Evolutionary conservation across 2,888 invertebrate species (phyloP).

Genomic region (Malthinus flaveolus): DNA sequence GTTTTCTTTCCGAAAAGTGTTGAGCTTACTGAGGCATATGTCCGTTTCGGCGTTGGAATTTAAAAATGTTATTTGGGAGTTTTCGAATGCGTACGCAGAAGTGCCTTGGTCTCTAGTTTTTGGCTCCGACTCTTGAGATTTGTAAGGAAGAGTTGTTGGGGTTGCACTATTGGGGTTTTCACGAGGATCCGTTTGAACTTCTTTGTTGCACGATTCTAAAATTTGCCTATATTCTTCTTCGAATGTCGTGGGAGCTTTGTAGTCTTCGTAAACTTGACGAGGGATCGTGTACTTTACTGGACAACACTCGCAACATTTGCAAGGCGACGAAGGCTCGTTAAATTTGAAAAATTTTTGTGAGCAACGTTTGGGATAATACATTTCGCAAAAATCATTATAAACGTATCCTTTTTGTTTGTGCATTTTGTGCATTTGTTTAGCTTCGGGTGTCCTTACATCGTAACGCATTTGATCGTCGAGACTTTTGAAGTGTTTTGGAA

Average conservation of each 20-base stretch:
- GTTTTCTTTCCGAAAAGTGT: conserved; percentile 59
- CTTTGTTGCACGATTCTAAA: no score
- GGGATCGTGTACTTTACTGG: no score
- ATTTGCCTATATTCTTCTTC: no score
- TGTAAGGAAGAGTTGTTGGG: not conserved
- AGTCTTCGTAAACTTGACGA: no score
- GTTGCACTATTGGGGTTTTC: no score
- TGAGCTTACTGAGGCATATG: conserved; percentile 35
- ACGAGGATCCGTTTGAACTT: no score
- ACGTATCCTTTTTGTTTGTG: not conserved
- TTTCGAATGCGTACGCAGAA: no score
- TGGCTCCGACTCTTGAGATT: not conserved
- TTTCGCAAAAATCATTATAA: not conserved
- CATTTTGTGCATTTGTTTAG: not conserved
- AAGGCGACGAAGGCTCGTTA: no score
- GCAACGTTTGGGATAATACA: not conserved
- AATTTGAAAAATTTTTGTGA: not conserved
- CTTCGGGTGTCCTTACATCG: not conserved
- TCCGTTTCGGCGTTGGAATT: not conserved
- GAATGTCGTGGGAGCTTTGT: no score
- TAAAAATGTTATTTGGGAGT: not conserved
- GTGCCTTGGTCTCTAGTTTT: not conserved
- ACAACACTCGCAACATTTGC: no score
- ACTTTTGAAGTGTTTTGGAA: conserved; percentile 2
- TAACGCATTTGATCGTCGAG: not conserved